A percentile compares a stretch with the other conserved stretches of the same genome.
Evolutionary conservation across 2,113 vertebrate genomes (phyloP).

Genomic region (Clinocottus analis): DNA sequence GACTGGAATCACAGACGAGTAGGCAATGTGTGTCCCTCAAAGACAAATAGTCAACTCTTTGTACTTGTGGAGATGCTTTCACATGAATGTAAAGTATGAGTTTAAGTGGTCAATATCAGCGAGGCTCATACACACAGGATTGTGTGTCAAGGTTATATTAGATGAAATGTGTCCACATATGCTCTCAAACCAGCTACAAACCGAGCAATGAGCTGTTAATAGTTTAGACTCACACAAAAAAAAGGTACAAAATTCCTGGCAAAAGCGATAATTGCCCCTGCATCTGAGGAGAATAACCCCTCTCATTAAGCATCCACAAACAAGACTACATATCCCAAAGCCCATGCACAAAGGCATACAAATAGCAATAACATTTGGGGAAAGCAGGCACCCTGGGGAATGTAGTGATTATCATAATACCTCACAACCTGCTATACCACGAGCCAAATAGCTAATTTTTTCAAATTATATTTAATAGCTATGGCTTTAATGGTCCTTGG

Average conservation of each 20-base stretch:
- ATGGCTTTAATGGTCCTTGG: conserved; percentile 63
- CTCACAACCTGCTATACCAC: conserved; percentile 69
- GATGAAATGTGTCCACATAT: conserved; percentile 32
- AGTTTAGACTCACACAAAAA: conserved; percentile 34
- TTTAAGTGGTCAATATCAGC: not conserved
- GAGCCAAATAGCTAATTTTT: conserved; percentile 69
- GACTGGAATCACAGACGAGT: not conserved
- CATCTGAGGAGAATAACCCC: conserved; percentile 58
- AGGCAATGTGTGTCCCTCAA: not conserved
- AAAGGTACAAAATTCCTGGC: conserved; percentile 41
- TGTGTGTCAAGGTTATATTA: not conserved
- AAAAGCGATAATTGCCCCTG: conserved; percentile 42
- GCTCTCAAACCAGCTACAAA: conserved; percentile 40
- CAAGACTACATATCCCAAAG: conserved; percentile 44
- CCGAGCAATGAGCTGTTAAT: conserved; percentile 62
- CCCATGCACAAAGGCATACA: conserved; percentile 55
- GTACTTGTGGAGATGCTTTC: not conserved
- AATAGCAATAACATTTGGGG: conserved; percentile 66
- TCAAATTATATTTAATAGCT: conserved; percentile 78
- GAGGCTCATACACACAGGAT: not conserved
- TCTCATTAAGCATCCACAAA: conserved; percentile 58
- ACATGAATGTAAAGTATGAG: conserved; percentile 5
- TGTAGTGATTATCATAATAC: conserved; percentile 74
- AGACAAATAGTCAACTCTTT: not conserved
- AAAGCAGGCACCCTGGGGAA: conserved; percentile 61